Conservation (phyloP, 2,888 invertebrate genomes). For the Dione vanillae region DNA sequence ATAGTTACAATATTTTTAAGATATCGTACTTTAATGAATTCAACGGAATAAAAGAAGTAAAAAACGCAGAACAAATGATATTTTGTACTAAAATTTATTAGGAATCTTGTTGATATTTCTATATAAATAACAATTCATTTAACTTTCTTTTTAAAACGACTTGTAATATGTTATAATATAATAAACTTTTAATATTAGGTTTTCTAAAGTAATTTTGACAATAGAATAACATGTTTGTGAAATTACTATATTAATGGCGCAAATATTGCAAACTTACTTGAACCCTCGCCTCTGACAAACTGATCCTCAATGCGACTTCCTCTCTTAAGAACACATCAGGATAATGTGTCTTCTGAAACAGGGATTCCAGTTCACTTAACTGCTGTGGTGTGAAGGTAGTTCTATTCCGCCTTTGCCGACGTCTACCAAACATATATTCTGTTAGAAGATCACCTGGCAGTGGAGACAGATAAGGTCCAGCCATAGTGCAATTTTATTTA, state of each 20-base stretch:
- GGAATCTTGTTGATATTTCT: background rate
- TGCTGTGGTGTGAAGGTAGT: constrained; percentile 98
- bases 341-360: constrained; percentile 97
- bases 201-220: no score
- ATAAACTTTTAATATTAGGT: no score
- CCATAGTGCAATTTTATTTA: constrained; percentile 81
- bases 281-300: constrained; percentile 95
- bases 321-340: constrained; percentile 95
- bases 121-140: no score
- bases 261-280: constrained; percentile 84
- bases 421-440: constrained; percentile 96
- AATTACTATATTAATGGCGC: background rate
- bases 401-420: constrained; percentile 94
- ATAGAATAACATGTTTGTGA: background rate
- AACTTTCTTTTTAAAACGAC: no score
- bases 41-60: no score
- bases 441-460: constrained; percentile 94
- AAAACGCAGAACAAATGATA: background rate
- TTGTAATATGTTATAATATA: background rate
- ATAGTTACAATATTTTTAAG: background rate
- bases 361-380: constrained; percentile 93
- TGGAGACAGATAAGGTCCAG: constrained; percentile 93
- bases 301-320: constrained; percentile 95
- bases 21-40: background rate
- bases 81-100: background rate